phyloP scores from a whole-genome alignment of 1,140 invertebrate species.

The Pantala flavescens region DNA sequence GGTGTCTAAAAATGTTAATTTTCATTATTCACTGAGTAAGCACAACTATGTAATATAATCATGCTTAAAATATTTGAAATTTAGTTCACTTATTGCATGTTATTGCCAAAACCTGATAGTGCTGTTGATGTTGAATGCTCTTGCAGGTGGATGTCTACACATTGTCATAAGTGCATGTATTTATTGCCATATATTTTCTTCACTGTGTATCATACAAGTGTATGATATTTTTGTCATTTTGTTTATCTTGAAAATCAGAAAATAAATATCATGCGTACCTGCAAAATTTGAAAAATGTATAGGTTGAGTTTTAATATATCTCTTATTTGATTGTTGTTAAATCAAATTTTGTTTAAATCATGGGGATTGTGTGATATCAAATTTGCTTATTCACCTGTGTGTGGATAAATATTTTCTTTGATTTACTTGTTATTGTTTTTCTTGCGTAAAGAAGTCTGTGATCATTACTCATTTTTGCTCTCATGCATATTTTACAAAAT shows the following conservation, averaged over 20 bases:
- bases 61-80: background rate
- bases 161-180: conserved; percentile 6
- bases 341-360: too few relatives aligned
- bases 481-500: too few relatives aligned
- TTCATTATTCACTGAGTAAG: background rate
- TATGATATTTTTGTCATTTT: background rate
- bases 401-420: too few relatives aligned
- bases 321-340: too few relatives aligned
- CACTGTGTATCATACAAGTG: conserved; percentile 6
- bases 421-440: too few relatives aligned
- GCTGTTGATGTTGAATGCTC: conserved; percentile 8
- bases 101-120: background rate
- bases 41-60: background rate
- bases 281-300: background rate
- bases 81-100: background rate
- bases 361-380: too few relatives aligned
- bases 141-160: conserved; percentile 3
- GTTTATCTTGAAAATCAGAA: background rate
- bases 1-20: conserved; percentile 9
- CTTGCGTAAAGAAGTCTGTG: too few relatives aligned
- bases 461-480: too few relatives aligned
- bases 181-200: conserved; percentile 10
- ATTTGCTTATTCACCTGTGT: too few relatives aligned
- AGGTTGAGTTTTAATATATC: too few relatives aligned
- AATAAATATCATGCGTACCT: conserved; percentile 9